Conservation (phyloP, 1,140 invertebrate genomes). For the Metaphire vulgaris region DNA sequence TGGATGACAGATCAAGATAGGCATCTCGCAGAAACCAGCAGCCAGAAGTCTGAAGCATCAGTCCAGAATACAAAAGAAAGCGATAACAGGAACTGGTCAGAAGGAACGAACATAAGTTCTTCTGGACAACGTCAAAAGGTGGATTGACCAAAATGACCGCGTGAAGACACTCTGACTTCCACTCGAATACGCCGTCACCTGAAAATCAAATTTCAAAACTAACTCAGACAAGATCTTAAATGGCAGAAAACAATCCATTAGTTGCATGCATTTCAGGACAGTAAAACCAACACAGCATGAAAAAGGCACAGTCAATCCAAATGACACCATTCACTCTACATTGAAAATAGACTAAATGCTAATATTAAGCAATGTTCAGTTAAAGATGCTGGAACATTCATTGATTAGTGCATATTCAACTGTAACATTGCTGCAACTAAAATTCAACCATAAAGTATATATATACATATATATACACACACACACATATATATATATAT, state of each 20-base stretch:
- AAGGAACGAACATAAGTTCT: slow-evolving; percentile 1
- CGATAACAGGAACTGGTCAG: neutral
- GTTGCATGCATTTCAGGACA: neutral
- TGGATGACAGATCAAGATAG: slow-evolving; percentile 80
- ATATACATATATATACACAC: too few relatives aligned
- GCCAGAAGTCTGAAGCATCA: slow-evolving; percentile 52
- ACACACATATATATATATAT: too few relatives aligned
- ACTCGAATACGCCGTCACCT: slow-evolving; percentile 12
- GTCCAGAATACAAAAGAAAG: slow-evolving; percentile 15
- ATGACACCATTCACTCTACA: neutral
- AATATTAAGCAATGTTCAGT: neutral
- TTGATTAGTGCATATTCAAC: too few relatives aligned
- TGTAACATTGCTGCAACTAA: too few relatives aligned
- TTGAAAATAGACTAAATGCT: neutral
- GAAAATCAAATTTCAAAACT: neutral
- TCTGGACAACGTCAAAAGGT: neutral
- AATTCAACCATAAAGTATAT: too few relatives aligned
- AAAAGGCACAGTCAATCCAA: neutral
- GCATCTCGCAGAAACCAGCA: slow-evolving; percentile 92
- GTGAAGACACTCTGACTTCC: neutral
- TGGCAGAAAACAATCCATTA: neutral
- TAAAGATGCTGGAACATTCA: too few relatives aligned
- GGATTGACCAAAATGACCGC: slow-evolving; percentile 10
- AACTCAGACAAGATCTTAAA: neutral
- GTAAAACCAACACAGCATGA: too few relatives aligned